Conservation (phyloP, 2,797 vertebrate genomes). For the Hafferia zeledoni region DNA sequence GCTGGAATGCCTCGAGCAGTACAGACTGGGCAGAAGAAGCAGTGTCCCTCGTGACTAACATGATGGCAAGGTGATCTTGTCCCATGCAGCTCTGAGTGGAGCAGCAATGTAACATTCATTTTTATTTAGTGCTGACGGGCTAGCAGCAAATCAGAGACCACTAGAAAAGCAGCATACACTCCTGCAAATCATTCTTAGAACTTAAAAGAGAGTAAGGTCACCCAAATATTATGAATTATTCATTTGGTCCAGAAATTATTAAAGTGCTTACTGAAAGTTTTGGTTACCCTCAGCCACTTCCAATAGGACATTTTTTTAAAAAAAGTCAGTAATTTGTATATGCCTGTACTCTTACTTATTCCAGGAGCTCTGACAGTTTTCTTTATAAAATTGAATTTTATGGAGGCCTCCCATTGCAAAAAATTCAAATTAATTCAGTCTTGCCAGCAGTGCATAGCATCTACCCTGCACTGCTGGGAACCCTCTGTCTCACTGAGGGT, state of each 20-base stretch:
- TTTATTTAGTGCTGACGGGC: not conserved
- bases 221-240: not conserved
- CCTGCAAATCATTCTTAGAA: not conserved
- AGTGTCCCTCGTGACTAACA: not conserved
- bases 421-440: not conserved
- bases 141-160: not conserved
- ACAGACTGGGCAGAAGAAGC: not conserved
- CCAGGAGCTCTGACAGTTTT: not conserved
- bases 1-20: not conserved
- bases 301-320: not conserved
- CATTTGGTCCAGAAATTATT: not conserved
- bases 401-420: not conserved
- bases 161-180: not conserved
- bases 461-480: not conserved
- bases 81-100: fast-evolving
- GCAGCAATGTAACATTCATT: not conserved
- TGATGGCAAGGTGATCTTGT: not conserved
- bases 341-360: not conserved
- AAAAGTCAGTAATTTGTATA: not conserved
- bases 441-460: not conserved
- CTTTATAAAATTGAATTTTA: not conserved
- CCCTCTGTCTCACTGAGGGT: not conserved
- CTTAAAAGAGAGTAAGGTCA: not conserved
- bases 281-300: not conserved
- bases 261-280: not conserved